Conservation (phyloP, 2,113 vertebrate genomes). For the Athene cunicularia region DNA sequence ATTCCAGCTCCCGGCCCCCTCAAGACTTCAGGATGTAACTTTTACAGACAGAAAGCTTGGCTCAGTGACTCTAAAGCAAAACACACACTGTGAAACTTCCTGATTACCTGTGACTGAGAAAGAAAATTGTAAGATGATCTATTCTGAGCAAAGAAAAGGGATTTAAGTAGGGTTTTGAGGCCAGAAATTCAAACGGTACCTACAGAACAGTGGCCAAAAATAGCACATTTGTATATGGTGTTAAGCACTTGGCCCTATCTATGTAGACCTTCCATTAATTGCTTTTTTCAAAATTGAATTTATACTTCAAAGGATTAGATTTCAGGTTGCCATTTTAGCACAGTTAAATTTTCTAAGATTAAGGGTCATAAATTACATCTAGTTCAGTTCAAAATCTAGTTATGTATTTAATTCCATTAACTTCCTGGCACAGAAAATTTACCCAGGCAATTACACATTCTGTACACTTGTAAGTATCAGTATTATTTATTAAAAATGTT, state of each 20-base stretch:
- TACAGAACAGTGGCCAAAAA: neutral
- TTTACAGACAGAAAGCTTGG: neutral
- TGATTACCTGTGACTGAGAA: neutral
- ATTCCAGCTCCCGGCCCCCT: neutral
- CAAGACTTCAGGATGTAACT: neutral
- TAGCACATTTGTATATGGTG: neutral
- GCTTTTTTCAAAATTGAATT: slow-evolving; percentile 5
- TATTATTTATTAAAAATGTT: neutral
- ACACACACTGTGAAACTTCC: neutral
- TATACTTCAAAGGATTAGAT: slow-evolving; percentile 4
- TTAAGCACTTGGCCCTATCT: neutral
- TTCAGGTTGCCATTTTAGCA: slow-evolving; percentile 35
- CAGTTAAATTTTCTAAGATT: slow-evolving; percentile 43
- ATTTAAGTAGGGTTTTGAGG: neutral
- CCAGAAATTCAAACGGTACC: neutral
- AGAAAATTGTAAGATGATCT: neutral
- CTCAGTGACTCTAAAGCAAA: neutral
- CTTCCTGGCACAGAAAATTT: neutral
- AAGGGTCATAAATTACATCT: slow-evolving; percentile 47
- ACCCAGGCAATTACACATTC: neutral
- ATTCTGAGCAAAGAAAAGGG: neutral
- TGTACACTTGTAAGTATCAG: neutral
- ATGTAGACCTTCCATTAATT: neutral
- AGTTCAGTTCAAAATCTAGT: neutral
- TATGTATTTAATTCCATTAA: slow-evolving; percentile 42